A percentile compares a stretch with the other conserved stretches of the same genome.
Conservation (phyloP, 2,797 vertebrate species). For the Lerista edwardsae region DNA sequence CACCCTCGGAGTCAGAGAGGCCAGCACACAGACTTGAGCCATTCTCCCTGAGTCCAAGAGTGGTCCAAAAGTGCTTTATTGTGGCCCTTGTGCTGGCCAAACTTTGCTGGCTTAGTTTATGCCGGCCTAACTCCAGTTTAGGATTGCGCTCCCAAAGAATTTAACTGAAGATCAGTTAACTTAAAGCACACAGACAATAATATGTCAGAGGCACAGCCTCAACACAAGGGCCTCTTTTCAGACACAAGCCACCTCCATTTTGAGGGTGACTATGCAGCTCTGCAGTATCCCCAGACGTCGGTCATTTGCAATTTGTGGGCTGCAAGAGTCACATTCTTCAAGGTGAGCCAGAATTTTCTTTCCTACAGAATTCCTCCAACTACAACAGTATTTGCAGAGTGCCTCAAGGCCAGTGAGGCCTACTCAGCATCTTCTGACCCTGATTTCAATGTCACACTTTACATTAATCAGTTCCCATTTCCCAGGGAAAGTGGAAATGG, state of each 20-base stretch:
- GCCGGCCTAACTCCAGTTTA: no score
- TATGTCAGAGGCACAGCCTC: slow-evolving; percentile 50
- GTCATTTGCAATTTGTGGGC: slow-evolving; percentile 20
- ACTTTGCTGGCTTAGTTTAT: no score
- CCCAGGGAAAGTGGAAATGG: background rate
- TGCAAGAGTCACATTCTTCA: background rate
- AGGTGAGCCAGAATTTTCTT: background rate
- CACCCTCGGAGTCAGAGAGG: no score
- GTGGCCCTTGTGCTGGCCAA: no score
- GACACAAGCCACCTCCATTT: slow-evolving; percentile 37
- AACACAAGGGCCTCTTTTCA: slow-evolving; percentile 45
- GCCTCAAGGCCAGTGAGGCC: background rate
- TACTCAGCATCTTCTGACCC: background rate
- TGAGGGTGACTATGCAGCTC: slow-evolving; percentile 48
- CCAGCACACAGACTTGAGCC: no score
- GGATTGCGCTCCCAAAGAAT: no score
- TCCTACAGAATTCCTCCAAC: background rate
- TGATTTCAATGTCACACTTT: slow-evolving; percentile 15
- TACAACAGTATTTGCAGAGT: background rate
- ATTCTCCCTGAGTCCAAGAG: no score
- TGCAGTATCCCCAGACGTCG: background rate
- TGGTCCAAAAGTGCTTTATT: no score
- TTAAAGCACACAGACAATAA: slow-evolving; percentile 43
- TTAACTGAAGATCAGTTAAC: slow-evolving; percentile 51
- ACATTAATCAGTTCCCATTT: background rate